phyloP scores from a whole-genome alignment of 2,888 invertebrate genomes.

The Nephrocerus scutellatus region DNA sequence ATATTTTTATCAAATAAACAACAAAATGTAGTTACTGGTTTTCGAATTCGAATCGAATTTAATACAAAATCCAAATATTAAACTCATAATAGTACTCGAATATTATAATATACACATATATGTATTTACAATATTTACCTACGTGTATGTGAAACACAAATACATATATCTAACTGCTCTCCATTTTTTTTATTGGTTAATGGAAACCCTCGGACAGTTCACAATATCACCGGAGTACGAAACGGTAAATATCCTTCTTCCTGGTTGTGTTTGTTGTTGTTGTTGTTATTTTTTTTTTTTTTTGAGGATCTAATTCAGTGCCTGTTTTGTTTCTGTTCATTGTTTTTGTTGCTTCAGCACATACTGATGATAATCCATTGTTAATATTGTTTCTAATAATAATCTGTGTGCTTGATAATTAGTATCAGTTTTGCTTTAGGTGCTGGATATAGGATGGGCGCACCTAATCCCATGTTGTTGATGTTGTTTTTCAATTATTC shows the following conservation, averaged over 20 bases:
- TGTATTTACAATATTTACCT: not conserved
- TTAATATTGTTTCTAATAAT: too few species aligned
- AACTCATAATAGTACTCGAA: too few species aligned
- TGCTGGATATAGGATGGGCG: too few species aligned
- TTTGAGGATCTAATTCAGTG: not conserved
- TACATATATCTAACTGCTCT: not conserved
- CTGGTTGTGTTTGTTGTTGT: not conserved
- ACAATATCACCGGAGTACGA: slow-evolving; percentile 49
- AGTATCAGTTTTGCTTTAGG: too few species aligned
- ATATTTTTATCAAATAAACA: not conserved
- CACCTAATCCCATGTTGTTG: too few species aligned
- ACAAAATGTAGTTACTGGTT: too few species aligned
- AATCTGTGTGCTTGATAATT: too few species aligned
- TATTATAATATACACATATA: slow-evolving; percentile 3
- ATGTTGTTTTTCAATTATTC: too few species aligned
- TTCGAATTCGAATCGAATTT: too few species aligned
- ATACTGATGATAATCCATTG: not conserved
- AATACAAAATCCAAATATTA: too few species aligned
- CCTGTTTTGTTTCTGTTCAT: slow-evolving; percentile 1
- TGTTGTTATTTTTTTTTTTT: slow-evolving; percentile 1
- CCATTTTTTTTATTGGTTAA: slow-evolving; percentile 10
- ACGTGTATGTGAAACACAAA: too few species aligned
- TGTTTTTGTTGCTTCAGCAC: slow-evolving; percentile 6
- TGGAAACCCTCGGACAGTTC: slow-evolving; percentile 35
- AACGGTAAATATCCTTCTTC: slow-evolving; percentile 42